phyloP scores from a whole-genome alignment of 1,140 invertebrate genomes.

The Halictus rubicundus region DNA sequence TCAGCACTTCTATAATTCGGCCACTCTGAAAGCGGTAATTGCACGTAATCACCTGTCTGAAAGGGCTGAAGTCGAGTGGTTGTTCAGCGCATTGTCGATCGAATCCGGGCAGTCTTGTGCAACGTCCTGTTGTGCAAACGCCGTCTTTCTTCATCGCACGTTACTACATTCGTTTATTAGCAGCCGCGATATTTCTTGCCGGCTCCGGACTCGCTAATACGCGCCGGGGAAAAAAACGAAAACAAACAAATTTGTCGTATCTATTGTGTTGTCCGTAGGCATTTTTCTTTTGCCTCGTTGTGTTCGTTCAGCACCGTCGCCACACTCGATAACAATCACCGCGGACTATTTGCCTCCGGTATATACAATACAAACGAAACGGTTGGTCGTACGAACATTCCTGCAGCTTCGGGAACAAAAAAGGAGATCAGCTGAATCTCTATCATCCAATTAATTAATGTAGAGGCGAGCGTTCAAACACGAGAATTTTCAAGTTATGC shows the following conservation, averaged over 20 bases:
- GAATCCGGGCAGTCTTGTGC: slow-evolving; percentile 26
- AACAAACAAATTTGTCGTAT: no score
- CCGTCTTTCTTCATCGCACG: neutral
- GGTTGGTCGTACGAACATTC: no score
- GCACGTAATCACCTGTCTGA: slow-evolving; percentile 12
- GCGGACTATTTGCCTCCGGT: no score
- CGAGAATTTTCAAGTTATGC: neutral
- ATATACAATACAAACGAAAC: no score
- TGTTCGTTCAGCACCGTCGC: neutral
- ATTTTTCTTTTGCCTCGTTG: no score
- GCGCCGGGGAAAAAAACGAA: neutral
- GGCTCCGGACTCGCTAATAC: neutral
- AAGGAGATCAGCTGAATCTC: neutral
- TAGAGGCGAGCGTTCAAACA: neutral
- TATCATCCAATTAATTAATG: neutral
- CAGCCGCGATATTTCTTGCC: neutral
- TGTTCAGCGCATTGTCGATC: slow-evolving; percentile 23
- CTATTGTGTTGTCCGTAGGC: no score
- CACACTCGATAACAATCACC: neutral
- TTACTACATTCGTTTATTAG: neutral
- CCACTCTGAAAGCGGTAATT: slow-evolving; percentile 18
- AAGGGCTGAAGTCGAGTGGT: slow-evolving; percentile 18
- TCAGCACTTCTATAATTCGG: neutral
- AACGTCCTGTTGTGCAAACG: slow-evolving; percentile 26
- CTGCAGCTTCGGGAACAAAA: neutral